Percentiles rank a stretch among this genome's conserved stretches.
Conservation (phyloP, 2,888 invertebrate genomes). For the Cephus nigrinus region DNA sequence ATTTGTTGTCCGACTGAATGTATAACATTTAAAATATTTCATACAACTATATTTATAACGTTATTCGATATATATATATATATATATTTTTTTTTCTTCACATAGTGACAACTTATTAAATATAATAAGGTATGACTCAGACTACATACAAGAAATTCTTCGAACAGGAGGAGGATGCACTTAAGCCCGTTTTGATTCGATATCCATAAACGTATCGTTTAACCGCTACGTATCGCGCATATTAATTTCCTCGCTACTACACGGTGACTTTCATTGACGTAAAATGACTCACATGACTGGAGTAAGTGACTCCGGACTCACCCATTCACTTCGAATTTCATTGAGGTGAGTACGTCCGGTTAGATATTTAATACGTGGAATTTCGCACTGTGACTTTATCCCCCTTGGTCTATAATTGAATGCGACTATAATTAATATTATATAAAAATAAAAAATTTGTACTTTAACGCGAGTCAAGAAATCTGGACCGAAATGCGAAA, state of each 20-base stretch:
- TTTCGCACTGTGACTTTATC: background rate
- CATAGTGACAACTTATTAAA: background rate
- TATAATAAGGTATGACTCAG: background rate
- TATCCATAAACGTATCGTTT: slow-evolving; percentile 12
- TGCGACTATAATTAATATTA: background rate
- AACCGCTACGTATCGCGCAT: slow-evolving; percentile 25
- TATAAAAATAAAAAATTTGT: background rate
- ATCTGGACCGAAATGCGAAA: background rate
- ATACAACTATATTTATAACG: too few species aligned
- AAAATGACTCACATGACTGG: slow-evolving; percentile 44
- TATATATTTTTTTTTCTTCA: too few species aligned
- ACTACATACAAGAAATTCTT: background rate
- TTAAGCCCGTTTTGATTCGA: background rate
- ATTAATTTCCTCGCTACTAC: slow-evolving; percentile 34
- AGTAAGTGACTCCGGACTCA: slow-evolving; percentile 34
- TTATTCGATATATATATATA: too few species aligned
- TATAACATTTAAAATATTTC: background rate
- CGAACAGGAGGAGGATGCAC: background rate
- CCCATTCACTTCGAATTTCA: slow-evolving; percentile 51
- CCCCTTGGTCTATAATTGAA: background rate
- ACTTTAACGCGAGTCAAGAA: background rate
- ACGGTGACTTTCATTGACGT: slow-evolving; percentile 44
- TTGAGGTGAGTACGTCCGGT: slow-evolving; percentile 42
- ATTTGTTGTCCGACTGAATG: background rate
- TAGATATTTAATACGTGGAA: background rate